phyloP scores from a whole-genome alignment of 2,888 invertebrate genomes.

The Synanthedon myopaeformis region DNA sequence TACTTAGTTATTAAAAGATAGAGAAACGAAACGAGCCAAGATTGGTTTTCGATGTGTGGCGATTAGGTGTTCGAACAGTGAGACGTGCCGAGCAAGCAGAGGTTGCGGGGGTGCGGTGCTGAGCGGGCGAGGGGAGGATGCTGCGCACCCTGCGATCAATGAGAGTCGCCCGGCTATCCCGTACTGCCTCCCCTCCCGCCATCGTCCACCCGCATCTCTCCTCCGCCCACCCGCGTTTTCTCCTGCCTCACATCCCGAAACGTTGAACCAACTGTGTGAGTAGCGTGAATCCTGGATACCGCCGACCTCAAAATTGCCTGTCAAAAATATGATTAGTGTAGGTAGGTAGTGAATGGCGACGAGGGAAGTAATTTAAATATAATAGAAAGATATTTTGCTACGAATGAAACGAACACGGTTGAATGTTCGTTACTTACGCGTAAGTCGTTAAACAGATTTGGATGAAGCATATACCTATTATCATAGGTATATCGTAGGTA shows the following conservation, averaged over 20 bases:
- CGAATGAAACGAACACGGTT: neutral
- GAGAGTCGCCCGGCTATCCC: constrained; percentile 40
- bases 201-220: constrained; percentile 10
- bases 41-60: constrained; percentile 28
- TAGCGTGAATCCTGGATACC: neutral
- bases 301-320: neutral
- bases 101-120: constrained; percentile 16
- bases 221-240: constrained; percentile 8
- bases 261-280: neutral
- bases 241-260: neutral
- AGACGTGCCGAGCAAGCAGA: neutral
- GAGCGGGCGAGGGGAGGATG: constrained; percentile 23
- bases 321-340: neutral
- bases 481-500: too few relatives aligned
- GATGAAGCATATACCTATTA: too few relatives aligned
- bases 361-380: neutral
- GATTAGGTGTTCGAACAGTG: constrained; percentile 28
- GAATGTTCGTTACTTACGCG: too few relatives aligned
- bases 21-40: constrained; percentile 3
- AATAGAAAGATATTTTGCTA: neutral
- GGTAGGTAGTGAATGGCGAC: neutral
- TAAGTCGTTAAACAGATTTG: too few relatives aligned
- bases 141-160: constrained; percentile 62
- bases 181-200: constrained; percentile 23
- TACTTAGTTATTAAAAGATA: neutral